Percentiles rank a stretch among this genome's conserved stretches.
Evolutionary conservation across 2,113 vertebrate genomes (phyloP).

Genomic region (Acrocephalus kingi): DNA sequence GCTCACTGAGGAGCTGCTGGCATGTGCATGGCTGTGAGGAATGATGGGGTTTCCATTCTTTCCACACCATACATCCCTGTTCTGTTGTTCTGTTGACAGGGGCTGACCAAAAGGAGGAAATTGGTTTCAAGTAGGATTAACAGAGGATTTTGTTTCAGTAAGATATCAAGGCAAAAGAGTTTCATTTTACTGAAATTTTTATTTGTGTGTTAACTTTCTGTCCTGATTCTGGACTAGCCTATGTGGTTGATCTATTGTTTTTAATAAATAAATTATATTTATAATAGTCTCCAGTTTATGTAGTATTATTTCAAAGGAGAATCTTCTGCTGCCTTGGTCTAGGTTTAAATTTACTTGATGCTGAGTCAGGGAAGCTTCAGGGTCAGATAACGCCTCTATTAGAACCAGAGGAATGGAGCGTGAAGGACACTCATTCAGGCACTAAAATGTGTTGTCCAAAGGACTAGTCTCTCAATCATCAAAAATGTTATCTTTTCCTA

Average conservation of each 20-base stretch:
- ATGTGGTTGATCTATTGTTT: background rate
- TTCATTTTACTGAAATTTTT: background rate
- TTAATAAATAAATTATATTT: background rate
- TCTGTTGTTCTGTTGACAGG: too few species aligned
- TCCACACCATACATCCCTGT: background rate
- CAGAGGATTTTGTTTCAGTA: background rate
- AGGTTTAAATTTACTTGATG: background rate
- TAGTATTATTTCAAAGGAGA: background rate
- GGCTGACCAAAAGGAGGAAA: background rate
- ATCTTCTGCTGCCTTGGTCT: background rate
- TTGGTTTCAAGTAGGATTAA: background rate
- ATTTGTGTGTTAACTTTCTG: background rate
- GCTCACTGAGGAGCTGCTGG: background rate
- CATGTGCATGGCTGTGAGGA: background rate
- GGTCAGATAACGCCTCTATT: background rate
- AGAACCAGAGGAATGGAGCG: fast-evolving
- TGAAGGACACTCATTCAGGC: background rate
- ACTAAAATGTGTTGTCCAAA: background rate
- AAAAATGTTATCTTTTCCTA: background rate
- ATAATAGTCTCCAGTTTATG: background rate
- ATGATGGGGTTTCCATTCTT: background rate
- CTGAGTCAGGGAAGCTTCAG: background rate
- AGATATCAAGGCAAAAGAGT: background rate
- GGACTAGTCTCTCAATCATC: background rate
- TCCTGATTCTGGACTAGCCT: background rate